A percentile compares a stretch with the other conserved stretches of the same genome.
These are phyloP conservation scores for Eutrigla gurnardus DNA, from an alignment of 2,797 vertebrate species.

Conservation along the genomic window DNA sequence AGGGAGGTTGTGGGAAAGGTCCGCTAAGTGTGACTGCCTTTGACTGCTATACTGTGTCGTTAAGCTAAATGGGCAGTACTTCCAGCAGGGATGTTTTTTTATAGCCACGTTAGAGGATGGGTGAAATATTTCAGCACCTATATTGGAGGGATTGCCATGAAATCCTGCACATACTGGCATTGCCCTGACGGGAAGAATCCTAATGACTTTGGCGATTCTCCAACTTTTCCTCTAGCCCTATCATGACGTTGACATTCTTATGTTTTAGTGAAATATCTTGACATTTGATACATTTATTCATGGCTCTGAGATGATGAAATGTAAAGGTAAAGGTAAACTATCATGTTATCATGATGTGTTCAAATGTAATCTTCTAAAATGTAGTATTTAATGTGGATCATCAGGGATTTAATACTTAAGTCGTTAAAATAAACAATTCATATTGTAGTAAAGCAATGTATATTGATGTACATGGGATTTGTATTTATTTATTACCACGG, in stretches of 20 bases:
- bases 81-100: background rate
- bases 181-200: background rate
- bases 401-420: no score
- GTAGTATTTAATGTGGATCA: background rate
- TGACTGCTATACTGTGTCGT: slow-evolving; percentile 12
- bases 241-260: background rate
- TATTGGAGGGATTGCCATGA: background rate
- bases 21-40: slow-evolving; percentile 36
- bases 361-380: background rate
- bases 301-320: no score
- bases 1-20: slow-evolving; percentile 50
- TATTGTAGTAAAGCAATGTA: no score
- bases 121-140: slow-evolving; percentile 1
- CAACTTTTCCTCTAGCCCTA: background rate
- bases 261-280: background rate
- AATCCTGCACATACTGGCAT: background rate
- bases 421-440: no score
- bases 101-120: background rate
- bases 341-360: no score
- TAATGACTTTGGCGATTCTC: background rate
- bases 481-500: no score
- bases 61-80: slow-evolving; percentile 8
- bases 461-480: no score
- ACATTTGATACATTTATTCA: background rate
- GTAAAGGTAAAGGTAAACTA: no score